Evolutionary conservation across 2,797 vertebrate genomes (phyloP).

Genomic region (Phrynocephalus vlangalii): DNA sequence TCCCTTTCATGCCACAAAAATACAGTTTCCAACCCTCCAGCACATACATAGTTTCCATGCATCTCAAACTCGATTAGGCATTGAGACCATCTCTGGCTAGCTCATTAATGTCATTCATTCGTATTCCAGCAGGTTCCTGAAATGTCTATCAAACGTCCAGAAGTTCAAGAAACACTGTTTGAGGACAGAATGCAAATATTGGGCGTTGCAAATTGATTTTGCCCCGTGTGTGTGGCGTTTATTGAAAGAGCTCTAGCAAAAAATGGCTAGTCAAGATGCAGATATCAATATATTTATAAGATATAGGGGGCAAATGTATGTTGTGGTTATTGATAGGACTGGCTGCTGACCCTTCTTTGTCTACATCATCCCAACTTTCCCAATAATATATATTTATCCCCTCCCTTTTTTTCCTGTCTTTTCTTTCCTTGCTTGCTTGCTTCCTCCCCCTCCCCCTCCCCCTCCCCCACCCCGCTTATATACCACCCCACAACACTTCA

Average conservation of each 20-base stretch:
- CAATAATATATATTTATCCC: background rate
- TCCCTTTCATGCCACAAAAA: constrained; percentile 16
- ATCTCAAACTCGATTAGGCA: constrained; percentile 34
- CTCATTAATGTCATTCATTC: constrained; percentile 39
- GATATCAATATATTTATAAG: background rate
- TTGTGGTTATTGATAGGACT: background rate
- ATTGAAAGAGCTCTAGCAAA: background rate
- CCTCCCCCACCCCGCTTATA: too few relatives aligned
- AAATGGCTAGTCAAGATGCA: background rate
- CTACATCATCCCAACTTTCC: background rate
- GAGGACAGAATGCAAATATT: constrained; percentile 24
- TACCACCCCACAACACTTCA: too few relatives aligned
- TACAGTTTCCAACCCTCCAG: background rate
- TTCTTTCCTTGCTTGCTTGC: too few relatives aligned
- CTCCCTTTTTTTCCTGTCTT: too few relatives aligned
- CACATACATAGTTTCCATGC: background rate
- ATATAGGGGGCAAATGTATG: background rate
- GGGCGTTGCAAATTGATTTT: constrained; percentile 18
- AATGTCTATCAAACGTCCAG: constrained; percentile 16
- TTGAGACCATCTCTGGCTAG: background rate
- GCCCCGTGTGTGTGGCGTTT: too few relatives aligned
- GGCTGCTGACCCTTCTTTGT: background rate
- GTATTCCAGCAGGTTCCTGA: constrained; percentile 13
- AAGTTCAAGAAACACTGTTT: constrained; percentile 20
- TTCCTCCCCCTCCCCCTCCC: too few relatives aligned